Evolutionary conservation across 2,113 vertebrate species (phyloP).

Genomic region (Cinclus mexicanus): DNA sequence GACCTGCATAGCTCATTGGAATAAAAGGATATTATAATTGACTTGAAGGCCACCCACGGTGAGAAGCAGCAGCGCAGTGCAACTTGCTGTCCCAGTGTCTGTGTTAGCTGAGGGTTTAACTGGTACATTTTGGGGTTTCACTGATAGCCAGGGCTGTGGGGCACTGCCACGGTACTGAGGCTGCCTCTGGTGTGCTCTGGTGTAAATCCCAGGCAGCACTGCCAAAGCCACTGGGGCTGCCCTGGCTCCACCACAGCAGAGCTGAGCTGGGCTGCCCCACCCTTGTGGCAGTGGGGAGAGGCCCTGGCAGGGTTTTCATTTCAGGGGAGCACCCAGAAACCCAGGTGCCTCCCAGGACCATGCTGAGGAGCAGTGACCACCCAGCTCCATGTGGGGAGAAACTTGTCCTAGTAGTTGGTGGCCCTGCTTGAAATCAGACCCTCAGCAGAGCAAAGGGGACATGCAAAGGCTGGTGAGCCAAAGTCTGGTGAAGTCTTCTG

Average conservation of each 20-base stretch:
- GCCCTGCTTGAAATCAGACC: background rate
- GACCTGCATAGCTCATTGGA: background rate
- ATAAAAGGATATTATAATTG: background rate
- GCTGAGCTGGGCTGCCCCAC: background rate
- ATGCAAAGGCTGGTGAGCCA: background rate
- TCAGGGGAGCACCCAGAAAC: background rate
- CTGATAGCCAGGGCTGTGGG: background rate
- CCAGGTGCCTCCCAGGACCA: background rate
- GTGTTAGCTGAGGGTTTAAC: background rate
- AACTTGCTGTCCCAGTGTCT: background rate
- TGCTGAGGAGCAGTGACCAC: background rate
- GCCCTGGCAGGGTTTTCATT: background rate
- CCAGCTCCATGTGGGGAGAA: background rate
- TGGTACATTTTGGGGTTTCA: background rate
- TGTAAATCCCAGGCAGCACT: background rate
- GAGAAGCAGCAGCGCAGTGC: background rate
- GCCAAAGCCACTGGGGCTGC: background rate
- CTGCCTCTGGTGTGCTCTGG: background rate
- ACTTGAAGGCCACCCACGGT: background rate
- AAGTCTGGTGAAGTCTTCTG: background rate
- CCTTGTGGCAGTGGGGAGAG: background rate
- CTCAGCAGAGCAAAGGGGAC: background rate
- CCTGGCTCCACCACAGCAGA: accelerated
- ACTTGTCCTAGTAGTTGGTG: background rate
- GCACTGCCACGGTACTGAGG: background rate